A percentile compares a stretch with the other conserved stretches of the same genome.
Conservation (phyloP, 2,797 vertebrate species). For the Amblyopsis hoosieri region DNA sequence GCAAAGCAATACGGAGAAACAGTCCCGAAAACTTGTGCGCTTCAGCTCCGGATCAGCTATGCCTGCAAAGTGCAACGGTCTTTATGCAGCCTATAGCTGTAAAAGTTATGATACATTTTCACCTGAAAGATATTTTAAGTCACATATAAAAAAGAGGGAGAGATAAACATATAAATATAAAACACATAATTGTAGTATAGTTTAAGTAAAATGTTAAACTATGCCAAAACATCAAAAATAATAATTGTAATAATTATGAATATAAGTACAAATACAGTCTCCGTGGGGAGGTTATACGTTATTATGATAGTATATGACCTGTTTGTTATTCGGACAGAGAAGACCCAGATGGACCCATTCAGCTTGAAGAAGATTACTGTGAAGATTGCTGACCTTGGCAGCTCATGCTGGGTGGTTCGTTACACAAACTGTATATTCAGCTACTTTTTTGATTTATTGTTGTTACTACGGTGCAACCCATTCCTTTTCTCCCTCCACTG, state of each 20-base stretch:
- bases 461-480: not conserved
- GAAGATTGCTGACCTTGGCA: conserved; percentile 89
- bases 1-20: no score
- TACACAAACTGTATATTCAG: conserved; percentile 21
- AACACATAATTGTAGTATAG: not conserved
- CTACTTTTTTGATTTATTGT: not conserved
- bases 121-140: no score
- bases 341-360: conserved; percentile 18
- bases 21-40: no score
- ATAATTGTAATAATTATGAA: no score
- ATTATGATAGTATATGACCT: not conserved
- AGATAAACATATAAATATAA: not conserved
- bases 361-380: conserved; percentile 74
- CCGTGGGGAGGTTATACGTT: not conserved
- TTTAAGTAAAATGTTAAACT: no score
- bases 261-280: not conserved
- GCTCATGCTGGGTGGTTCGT: conserved; percentile 89
- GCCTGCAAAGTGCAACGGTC: no score
- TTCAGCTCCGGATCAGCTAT: no score
- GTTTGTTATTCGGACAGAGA: conserved; percentile 27
- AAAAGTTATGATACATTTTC: no score
- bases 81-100: no score
- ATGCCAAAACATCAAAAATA: no score
- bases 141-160: not conserved
- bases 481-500: conserved; percentile 17